phyloP scores from a whole-genome alignment of 2,797 vertebrate species.

The Neolamprologus multifasciatus region DNA sequence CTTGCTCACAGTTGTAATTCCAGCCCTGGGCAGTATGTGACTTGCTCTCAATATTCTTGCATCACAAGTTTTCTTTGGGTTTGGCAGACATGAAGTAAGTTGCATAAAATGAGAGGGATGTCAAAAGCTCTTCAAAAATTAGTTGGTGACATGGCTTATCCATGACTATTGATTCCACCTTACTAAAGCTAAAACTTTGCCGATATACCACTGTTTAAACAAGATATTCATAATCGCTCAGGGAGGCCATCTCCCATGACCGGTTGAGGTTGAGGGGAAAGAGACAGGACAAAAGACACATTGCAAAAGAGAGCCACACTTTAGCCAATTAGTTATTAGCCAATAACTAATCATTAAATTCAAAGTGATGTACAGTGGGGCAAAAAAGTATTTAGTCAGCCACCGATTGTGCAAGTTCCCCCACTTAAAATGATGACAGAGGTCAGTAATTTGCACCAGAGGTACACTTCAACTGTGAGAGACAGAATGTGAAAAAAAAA shows the following conservation, averaged over 20 bases:
- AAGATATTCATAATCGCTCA: background rate
- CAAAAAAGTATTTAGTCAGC: no score
- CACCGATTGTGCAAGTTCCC: no score
- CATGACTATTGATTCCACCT: background rate
- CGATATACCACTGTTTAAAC: background rate
- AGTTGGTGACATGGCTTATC: background rate
- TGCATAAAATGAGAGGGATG: background rate
- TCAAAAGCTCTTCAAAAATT: background rate
- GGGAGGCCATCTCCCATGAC: background rate
- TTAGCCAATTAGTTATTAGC: no score
- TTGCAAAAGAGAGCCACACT: background rate
- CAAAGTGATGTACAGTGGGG: no score
- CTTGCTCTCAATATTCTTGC: background rate
- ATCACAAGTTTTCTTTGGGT: background rate
- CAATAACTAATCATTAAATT: background rate
- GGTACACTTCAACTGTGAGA: no score
- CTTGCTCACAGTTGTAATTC: slow-evolving; percentile 5
- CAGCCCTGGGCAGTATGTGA: slow-evolving; percentile 8
- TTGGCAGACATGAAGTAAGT: slow-evolving; percentile 6
- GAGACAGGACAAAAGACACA: background rate
- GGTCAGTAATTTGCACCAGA: no score
- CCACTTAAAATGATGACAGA: no score
- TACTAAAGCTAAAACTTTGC: background rate
- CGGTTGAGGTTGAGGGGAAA: background rate
- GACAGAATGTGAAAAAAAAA: no score